These are phyloP conservation scores for Enteromius radiatus DNA, from an alignment of 2,797 vertebrate genomes.

Conservation along the genomic window DNA sequence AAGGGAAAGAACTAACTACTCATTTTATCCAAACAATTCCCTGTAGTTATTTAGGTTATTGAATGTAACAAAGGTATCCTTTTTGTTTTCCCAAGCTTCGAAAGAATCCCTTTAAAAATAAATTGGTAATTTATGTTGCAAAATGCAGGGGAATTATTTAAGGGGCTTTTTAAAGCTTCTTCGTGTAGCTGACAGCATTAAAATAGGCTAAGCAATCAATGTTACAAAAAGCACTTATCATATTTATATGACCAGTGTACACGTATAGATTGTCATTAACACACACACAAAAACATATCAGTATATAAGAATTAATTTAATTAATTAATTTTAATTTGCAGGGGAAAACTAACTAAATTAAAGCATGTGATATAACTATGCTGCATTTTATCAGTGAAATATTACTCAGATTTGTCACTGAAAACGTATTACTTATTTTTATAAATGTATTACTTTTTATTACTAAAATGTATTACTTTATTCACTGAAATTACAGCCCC, in stretches of 20 bases:
- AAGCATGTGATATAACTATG: background rate
- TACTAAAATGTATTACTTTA: too few species aligned
- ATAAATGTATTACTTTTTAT: too few species aligned
- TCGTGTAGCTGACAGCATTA: background rate
- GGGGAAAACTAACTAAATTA: background rate
- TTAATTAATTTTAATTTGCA: too few species aligned
- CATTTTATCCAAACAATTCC: constrained; percentile 7
- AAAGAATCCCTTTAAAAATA: background rate
- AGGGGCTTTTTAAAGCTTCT: background rate
- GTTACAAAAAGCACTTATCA: background rate
- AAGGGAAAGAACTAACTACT: constrained; percentile 2
- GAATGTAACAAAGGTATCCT: background rate
- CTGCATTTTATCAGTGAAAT: background rate
- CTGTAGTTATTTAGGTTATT: background rate
- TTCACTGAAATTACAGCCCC: background rate
- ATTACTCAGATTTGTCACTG: too few species aligned
- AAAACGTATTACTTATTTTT: too few species aligned
- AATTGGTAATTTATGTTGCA: background rate
- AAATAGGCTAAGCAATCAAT: background rate
- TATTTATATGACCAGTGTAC: background rate
- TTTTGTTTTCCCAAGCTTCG: background rate
- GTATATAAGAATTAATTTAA: too few species aligned
- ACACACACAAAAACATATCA: background rate
- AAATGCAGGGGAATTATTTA: constrained; percentile 3
- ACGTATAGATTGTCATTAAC: background rate